Base-by-base conservation (phyloP, 2,113 vertebrate species). In the Chloropsis cyanopogon region DNA sequence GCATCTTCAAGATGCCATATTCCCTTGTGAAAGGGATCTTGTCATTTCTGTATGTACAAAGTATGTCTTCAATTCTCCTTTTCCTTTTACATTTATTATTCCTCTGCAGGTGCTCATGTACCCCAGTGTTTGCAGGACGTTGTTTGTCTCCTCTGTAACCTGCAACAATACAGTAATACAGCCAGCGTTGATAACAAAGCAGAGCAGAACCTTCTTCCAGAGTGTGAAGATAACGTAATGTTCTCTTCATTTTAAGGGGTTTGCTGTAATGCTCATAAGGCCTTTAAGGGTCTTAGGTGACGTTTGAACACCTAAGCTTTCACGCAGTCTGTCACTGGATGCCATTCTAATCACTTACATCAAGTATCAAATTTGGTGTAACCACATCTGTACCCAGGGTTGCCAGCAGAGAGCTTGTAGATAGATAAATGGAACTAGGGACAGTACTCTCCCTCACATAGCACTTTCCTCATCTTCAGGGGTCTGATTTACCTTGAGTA, bases 31-130 rank as follows among this genome's bases (percentile, higher is more conserved):
- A 70, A 99, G 98, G 50, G 99, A 99, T 77, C 99, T 98, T 82
- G 98, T 99, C 98, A 99, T 99, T 97, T 99, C 99, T 4, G 99
- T 99, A 97, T 99, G 99, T 44, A 99, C 98, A 93, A 99, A 99
- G 97, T 98, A 99, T 12, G 99, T 99, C 97, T 98, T 99, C 89
- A 99, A 94, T 81, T 99, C 99, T 86, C 99, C 99, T 98, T 99
- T 99, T 68, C 99, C 99, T 97, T 99, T 99, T 83, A 99, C 99
- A 12, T 99, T 99, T 97, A 99, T 99, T 93, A 99, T 98, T 71
- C 99, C 99, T 94, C 99, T 97, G 82, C 99, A 99, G 4, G 99
- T 98, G 96, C 99, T 99, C 75, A 98, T 98, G 97, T 99, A 99
- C 22, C 99, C 99, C 42, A 99, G 97, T 4, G 98, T 98, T 88